Evolutionary conservation across 1,140 invertebrate genomes (phyloP), one percentile per base, ranked within the genome.

Genomic region (Neodiprion lecontei): DNA sequence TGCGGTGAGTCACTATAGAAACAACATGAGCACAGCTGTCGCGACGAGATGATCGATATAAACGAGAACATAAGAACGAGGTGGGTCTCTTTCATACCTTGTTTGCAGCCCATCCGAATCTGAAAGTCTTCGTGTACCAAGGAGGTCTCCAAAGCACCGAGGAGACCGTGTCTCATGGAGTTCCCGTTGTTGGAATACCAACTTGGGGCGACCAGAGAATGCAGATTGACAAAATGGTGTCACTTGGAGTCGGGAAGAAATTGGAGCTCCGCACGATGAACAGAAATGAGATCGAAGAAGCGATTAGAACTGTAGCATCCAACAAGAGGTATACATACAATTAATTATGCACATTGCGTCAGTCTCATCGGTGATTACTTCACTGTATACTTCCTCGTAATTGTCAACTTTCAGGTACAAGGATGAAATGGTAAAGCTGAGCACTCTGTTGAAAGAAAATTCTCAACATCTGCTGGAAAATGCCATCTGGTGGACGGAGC

Each of bases 81-180:
- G 28, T 40, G 28, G 28, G 28, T 40, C 28, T 40, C 28, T 40
- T 40, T 40, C 28, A 40, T 69, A 12, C 21, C 17, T 69, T 69
- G 11, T 12, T 23, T 69, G 17, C 68, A 89, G 88, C 84, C 83
- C 91, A 93, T 79, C 83, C 84, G 21, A 87, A 89, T 74, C 84
- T 88, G 4, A 87, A 87, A 74, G 17, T 90, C 61, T 92, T 92
- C 78, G 89, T 92, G 75, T 90, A 90, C 21, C 92, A 92, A 78
- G 91, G 91, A 48, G 91, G 92, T 10, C 81, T 91, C 50, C 84
- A 91, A 5, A 91, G 91, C 8, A 89, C 89, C 1, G 90, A 90
- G 78, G 92, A 92, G 77, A 88, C 90, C 3, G 88, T 91, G 71
- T 85, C 86, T 73, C 82, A 87, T 73, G 85, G 82, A 12, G 82